A percentile compares a stretch with the other conserved stretches of the same genome.
Conservation (phyloP, 2,797 vertebrate genomes). For the Scomberomorus guttatus region DNA sequence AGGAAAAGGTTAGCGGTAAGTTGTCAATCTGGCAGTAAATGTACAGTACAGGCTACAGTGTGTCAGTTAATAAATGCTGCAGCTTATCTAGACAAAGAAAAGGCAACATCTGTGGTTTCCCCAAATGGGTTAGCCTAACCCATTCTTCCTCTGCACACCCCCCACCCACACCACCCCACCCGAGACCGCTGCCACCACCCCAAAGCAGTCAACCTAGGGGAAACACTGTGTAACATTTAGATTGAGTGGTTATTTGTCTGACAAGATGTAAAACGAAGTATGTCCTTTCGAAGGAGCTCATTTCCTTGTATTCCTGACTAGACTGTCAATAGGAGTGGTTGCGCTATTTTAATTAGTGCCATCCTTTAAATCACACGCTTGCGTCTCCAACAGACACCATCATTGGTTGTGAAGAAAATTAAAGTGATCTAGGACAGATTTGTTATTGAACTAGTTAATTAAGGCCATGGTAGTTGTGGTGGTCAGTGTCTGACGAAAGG, state of each 20-base stretch:
- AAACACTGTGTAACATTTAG: slow-evolving; percentile 10
- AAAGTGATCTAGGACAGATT: slow-evolving; percentile 80
- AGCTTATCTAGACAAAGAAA: too few species aligned
- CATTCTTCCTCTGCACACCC: too few species aligned
- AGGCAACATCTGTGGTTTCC: too few species aligned
- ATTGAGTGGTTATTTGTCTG: slow-evolving; percentile 43
- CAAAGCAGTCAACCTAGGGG: too few species aligned
- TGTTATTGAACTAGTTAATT: slow-evolving; percentile 83
- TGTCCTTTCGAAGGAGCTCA: slow-evolving; percentile 38
- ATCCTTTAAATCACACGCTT: slow-evolving; percentile 70
- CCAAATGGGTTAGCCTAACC: too few species aligned
- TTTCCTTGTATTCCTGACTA: slow-evolving; percentile 48
- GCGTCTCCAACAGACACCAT: slow-evolving; percentile 63
- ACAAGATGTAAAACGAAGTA: slow-evolving; percentile 33
- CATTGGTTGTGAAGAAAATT: slow-evolving; percentile 73
- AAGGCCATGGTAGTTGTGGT: slow-evolving; percentile 54
- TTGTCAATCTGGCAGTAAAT: too few species aligned
- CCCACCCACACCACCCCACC: too few species aligned
- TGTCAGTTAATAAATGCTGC: too few species aligned
- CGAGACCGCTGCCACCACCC: too few species aligned
- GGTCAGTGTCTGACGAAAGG: slow-evolving; percentile 74
- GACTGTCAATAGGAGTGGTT: slow-evolving; percentile 61
- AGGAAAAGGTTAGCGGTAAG: too few species aligned
- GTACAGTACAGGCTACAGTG: too few species aligned
- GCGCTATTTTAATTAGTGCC: slow-evolving; percentile 78